Conservation (phyloP, 2,113 vertebrate species). For the Numenius arquata region DNA sequence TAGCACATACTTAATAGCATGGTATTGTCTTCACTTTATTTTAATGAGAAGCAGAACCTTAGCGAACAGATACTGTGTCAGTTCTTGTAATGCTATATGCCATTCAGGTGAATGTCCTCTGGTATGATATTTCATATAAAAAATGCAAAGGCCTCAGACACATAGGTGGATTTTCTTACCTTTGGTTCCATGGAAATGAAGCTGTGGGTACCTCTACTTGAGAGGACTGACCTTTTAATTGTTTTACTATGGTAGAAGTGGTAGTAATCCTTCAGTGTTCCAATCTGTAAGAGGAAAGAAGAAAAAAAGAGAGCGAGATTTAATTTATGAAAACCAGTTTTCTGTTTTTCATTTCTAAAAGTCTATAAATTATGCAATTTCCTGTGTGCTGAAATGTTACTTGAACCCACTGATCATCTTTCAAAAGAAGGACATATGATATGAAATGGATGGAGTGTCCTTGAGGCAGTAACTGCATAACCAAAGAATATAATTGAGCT, state of each 20-base stretch:
- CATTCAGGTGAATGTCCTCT: slow-evolving; percentile 25
- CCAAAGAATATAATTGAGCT: slow-evolving; percentile 70
- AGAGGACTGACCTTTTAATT: slow-evolving; percentile 96
- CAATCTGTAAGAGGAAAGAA: slow-evolving; percentile 80
- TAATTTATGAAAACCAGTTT: slow-evolving; percentile 39
- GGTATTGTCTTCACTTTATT: not conserved
- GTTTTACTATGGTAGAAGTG: slow-evolving; percentile 98
- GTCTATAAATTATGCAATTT: slow-evolving; percentile 77
- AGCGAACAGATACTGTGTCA: slow-evolving; percentile 46
- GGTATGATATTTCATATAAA: slow-evolving; percentile 75
- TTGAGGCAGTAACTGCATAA: slow-evolving; percentile 67
- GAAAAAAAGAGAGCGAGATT: slow-evolving; percentile 24
- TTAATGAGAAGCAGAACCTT: slow-evolving; percentile 38
- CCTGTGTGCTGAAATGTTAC: slow-evolving; percentile 70
- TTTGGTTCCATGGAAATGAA: slow-evolving; percentile 99
- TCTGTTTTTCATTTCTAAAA: slow-evolving; percentile 49
- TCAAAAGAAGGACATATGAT: slow-evolving; percentile 75
- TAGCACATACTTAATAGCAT: not conserved
- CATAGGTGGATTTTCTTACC: slow-evolving; percentile 81
- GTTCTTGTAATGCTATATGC: slow-evolving; percentile 57
- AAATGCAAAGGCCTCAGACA: slow-evolving; percentile 76
- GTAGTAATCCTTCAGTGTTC: slow-evolving; percentile 95
- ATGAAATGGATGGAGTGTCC: slow-evolving; percentile 71
- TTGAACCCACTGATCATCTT: slow-evolving; percentile 76
- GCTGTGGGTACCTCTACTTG: slow-evolving; percentile 93